Conservation (phyloP, 2,797 vertebrate species). For the Aphelocoma californica region DNA sequence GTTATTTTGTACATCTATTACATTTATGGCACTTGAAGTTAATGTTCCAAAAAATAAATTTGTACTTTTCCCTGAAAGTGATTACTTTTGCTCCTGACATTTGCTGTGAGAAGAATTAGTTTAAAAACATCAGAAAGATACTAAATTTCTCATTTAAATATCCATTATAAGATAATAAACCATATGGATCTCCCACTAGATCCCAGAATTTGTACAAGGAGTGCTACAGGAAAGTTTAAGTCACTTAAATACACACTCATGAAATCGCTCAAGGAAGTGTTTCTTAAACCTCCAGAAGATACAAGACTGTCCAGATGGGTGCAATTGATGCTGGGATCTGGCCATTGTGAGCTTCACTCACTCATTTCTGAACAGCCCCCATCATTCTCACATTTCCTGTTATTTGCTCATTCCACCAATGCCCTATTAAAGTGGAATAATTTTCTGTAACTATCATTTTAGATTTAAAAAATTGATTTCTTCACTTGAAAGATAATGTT, state of each 20-base stretch:
- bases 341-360: not conserved
- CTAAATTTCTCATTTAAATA: not conserved
- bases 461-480: not conserved
- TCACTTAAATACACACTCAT: not conserved
- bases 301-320: not conserved
- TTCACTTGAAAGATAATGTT: not conserved
- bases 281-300: not conserved
- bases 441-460: not conserved
- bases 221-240: not conserved
- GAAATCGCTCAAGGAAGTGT: not conserved
- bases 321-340: not conserved
- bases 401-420: not conserved
- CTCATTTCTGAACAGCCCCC: not conserved
- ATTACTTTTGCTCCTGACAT: not conserved
- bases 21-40: not conserved
- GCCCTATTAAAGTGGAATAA: not conserved
- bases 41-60: not conserved
- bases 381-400: accelerated
- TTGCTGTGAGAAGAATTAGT: not conserved
- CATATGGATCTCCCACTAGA: not conserved
- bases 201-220: not conserved
- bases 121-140: not conserved
- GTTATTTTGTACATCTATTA: not conserved
- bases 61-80: not conserved
- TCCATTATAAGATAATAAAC: not conserved